Evolutionary conservation across 2,888 invertebrate species (phyloP).

Genomic region (Heliconius ethilla): DNA sequence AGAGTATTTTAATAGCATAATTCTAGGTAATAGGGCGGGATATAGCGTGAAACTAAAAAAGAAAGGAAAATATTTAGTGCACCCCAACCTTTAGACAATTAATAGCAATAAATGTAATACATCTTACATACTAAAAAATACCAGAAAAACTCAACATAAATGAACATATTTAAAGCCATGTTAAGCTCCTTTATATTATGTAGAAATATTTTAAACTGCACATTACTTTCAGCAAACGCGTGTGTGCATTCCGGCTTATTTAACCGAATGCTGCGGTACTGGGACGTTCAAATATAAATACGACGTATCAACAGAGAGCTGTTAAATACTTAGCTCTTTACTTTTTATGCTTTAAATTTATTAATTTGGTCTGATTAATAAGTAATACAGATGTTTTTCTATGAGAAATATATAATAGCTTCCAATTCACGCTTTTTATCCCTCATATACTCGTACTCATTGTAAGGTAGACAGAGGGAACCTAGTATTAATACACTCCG

Average conservation of each 20-base stretch:
- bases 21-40: no score
- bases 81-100: no score
- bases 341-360: background rate
- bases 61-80: no score
- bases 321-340: conserved; percentile 13
- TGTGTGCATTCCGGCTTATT: conserved; percentile 23
- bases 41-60: no score
- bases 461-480: background rate
- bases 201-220: conserved; percentile 14
- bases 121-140: background rate
- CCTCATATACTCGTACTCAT: no score
- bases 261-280: conserved; percentile 22
- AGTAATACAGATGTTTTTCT: background rate
- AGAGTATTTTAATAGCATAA: background rate
- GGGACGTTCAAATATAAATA: conserved; percentile 23
- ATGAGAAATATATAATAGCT: no score
- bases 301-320: conserved; percentile 17
- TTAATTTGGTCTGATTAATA: background rate
- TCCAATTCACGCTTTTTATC: no score
- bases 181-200: conserved; percentile 11
- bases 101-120: background rate
- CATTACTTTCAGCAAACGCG: conserved; percentile 18
- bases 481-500: background rate
- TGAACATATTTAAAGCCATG: background rate
- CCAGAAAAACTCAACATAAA: background rate